Base-by-base conservation (phyloP, 1,140 invertebrate genomes). In the Aphidius ervi region DNA sequence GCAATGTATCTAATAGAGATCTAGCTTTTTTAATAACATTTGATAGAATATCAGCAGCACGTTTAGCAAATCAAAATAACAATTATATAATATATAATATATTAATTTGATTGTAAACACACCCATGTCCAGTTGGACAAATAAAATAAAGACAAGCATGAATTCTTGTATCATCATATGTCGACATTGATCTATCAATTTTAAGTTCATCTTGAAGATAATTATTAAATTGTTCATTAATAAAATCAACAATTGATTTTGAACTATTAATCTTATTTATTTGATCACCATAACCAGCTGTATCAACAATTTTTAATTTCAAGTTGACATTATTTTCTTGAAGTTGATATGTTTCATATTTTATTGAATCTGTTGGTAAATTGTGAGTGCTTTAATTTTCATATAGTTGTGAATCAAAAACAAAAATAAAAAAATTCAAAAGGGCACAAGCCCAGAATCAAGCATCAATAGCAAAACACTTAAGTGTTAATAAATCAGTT, bases 211-310 rank as follows among this genome's bases (percentile, higher is more conserved):
- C 97, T 76, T 99, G 92, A 4, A 99, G 83, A 79, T 95, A 99
- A 1, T 90, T 89, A 75, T 99, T 97, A 82, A 98, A 99, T 80
- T 99, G 97, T 6, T 89, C 87, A 81, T 99, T 97, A 65, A 99
- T 98, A 72, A 99, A 99, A 74, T 99, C 95, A 10, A 99, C 95
- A 50, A 99, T 93, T 1, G 96, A 88, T 76, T 98, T 96, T 75
- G 95, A 98, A 72, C 95, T 98, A 72, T 99, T 95, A 70, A 98
- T 94, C 79, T 99, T 99, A 78, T 99, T 98, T 55, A 99, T 96
- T 81, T 99, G 97, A 82, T 99, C 97, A 16, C 97, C 97, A 79
- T 98, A 99, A 2, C 97, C 98, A 54, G 97, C 94, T 0, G 96
- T 98, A 73, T 99, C 98, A 45, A 98, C 95, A 66, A 99, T 89